Base-by-base conservation (phyloP, 2,797 vertebrate genomes). In the Micrastur ruficollis region DNA sequence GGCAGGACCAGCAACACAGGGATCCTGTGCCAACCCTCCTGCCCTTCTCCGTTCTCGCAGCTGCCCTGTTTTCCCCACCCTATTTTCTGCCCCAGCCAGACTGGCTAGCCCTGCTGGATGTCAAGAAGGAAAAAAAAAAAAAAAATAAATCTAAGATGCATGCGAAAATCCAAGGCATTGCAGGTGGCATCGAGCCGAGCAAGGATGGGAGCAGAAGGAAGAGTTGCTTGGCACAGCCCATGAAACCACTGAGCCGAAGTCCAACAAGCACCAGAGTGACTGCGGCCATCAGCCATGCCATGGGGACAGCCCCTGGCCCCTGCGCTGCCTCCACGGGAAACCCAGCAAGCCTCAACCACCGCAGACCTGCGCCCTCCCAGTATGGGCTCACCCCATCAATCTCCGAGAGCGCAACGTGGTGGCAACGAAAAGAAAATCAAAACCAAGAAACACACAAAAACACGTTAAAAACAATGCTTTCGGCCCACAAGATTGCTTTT, bases 1-100 rank as follows among this genome's bases (percentile, higher is more conserved):
- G 4, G 42, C 50, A 63, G n/a, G 59, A 59, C 27, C 53, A 31
- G 36, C 2, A 1, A 3, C 29, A 26, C 0, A 0, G 22, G 62
- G 46, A 25, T 27, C 50, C 50, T 11, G 42, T 4, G 40, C 72
- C 75, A 22, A 18, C 10, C 32, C 3, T 34, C 36, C n/a, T 5
- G 29, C 25, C n/a, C 8, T 16, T 27, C 59, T 9, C 25, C n/a
- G 8, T 16, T 27, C 59, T 9, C 5, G 2, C 50, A 55, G 34
- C 31, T 23, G 2, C 55, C 44, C 21, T 6, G 0, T 9, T 26
- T 40, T 34, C 46, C 55, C 49, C 56, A 32, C 9, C 22, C 53
- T 2, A 3, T 20, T 59, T 65, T 49, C 58, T 15, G 32, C 13
- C 53, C 61, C 53, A 4, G 55, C 13, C 47, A 27, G 62, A 14